phyloP scores from a whole-genome alignment of 2,113 vertebrate genomes.

The Eupsittula cactorum region DNA sequence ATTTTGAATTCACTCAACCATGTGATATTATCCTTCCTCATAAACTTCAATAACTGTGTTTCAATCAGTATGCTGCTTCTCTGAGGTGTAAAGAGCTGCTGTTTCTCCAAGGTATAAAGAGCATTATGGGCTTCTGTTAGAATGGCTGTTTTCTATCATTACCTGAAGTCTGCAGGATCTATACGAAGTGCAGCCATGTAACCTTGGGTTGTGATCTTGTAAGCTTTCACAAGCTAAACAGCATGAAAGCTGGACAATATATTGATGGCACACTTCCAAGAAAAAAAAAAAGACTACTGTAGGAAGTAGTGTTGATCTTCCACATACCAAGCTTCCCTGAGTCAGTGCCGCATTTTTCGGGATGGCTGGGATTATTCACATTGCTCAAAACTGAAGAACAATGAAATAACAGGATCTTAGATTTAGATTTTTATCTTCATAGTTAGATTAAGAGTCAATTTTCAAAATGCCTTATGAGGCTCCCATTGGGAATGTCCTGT shows the following conservation, averaged over 20 bases:
- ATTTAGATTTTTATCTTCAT: not conserved
- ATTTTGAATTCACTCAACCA: not conserved
- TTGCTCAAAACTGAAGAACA: not conserved
- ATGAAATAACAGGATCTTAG: not conserved
- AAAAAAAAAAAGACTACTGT: not conserved
- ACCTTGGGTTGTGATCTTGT: not conserved
- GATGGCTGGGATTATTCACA: not conserved
- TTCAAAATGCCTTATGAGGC: not conserved
- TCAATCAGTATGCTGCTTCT: not conserved
- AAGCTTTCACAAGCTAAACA: slow-evolving; percentile 1
- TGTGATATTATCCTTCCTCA: not conserved
- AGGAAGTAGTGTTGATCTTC: not conserved
- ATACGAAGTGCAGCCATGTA: not conserved
- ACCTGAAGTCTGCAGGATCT: not conserved
- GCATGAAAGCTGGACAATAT: not conserved
- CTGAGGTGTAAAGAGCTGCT: not conserved
- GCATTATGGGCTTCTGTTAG: not conserved
- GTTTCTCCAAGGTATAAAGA: not conserved
- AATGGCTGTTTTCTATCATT: not conserved
- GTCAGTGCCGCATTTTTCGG: not conserved
- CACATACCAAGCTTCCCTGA: not conserved
- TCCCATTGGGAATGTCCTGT: not conserved
- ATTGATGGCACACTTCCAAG: not conserved
- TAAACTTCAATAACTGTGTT: not conserved
- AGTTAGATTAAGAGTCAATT: not conserved